Evolutionary conservation across 2,888 invertebrate genomes (phyloP).

Genomic region (Euplexia lucipara): DNA sequence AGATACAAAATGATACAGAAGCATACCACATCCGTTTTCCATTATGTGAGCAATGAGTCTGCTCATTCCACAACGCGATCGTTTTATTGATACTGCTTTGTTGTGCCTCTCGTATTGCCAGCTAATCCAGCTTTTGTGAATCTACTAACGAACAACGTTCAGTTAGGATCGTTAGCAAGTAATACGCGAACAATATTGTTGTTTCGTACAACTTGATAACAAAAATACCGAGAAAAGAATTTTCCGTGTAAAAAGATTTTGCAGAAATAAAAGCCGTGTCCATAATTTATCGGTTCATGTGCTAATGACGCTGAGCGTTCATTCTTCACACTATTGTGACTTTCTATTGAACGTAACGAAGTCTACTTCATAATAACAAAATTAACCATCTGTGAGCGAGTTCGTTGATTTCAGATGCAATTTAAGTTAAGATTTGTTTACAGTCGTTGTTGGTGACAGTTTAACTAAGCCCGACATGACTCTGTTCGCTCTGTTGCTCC

Average conservation of each 20-base stretch:
- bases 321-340: slow-evolving; percentile 56
- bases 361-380: slow-evolving; percentile 43
- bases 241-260: not conserved
- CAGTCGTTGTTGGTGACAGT: slow-evolving; percentile 61
- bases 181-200: slow-evolving; percentile 41
- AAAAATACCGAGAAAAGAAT: not conserved
- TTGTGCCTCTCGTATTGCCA: slow-evolving; percentile 39
- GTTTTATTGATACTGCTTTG: slow-evolving; percentile 51
- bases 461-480: slow-evolving; percentile 54
- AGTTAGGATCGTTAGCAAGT: slow-evolving; percentile 30
- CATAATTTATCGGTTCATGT: slow-evolving; percentile 32
- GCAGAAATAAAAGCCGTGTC: slow-evolving; percentile 27
- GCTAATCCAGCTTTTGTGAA: slow-evolving; percentile 53
- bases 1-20: slow-evolving; percentile 33
- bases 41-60: slow-evolving; percentile 41
- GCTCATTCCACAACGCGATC: slow-evolving; percentile 51
- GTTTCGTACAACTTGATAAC: slow-evolving; percentile 6
- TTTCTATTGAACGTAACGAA: slow-evolving; percentile 55
- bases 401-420: slow-evolving; percentile 57
- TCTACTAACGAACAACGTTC: slow-evolving; percentile 54
- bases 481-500: slow-evolving; percentile 52
- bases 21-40: slow-evolving; percentile 29
- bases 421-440: slow-evolving; percentile 65
- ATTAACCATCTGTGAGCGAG: slow-evolving; percentile 49
- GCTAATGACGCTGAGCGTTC: slow-evolving; percentile 48